Conservation (phyloP, 2,797 vertebrate genomes). For the Centroberyx gerrardi region DNA sequence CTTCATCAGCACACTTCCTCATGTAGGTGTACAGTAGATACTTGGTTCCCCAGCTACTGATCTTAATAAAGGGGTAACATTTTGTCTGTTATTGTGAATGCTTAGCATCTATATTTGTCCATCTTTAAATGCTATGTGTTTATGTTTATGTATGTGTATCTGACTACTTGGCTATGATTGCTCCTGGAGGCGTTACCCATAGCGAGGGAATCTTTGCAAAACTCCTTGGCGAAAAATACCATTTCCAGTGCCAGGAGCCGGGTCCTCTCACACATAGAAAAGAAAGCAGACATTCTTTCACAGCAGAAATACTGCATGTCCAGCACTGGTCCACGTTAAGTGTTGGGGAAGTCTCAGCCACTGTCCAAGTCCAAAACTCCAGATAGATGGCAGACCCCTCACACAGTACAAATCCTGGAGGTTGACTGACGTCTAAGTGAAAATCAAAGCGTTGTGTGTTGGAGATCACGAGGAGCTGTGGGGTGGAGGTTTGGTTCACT, state of each 20-base stretch:
- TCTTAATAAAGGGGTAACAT: slow-evolving; percentile 30
- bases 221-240: slow-evolving; percentile 22
- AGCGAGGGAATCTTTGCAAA: slow-evolving; percentile 24
- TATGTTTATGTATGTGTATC: slow-evolving; percentile 34
- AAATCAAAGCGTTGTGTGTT: slow-evolving; percentile 23
- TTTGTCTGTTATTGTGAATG: slow-evolving; percentile 34
- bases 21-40: slow-evolving; percentile 17
- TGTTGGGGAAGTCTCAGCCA: slow-evolving; percentile 13
- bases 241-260: slow-evolving; percentile 27
- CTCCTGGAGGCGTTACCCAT: slow-evolving; percentile 32
- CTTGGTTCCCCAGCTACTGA: slow-evolving; percentile 32
- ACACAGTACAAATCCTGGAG: slow-evolving; percentile 5
- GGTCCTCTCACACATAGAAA: slow-evolving; percentile 30
- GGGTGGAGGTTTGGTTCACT: slow-evolving; percentile 37
- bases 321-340: slow-evolving; percentile 23
- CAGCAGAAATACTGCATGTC: slow-evolving; percentile 26
- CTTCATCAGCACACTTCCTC: slow-evolving; percentile 26
- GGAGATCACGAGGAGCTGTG: not conserved
- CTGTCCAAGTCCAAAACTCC: slow-evolving; percentile 5
- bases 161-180: slow-evolving; percentile 65
- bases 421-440: not conserved
- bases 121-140: slow-evolving; percentile 32
- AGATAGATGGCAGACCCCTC: slow-evolving; percentile 16
- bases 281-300: slow-evolving; percentile 31
- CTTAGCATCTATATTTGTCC: slow-evolving; percentile 13